Evolutionary conservation across 2,113 vertebrate genomes (phyloP), one percentile per base, ranked within the genome.

Genomic region (Paralichthys olivaceus): DNA sequence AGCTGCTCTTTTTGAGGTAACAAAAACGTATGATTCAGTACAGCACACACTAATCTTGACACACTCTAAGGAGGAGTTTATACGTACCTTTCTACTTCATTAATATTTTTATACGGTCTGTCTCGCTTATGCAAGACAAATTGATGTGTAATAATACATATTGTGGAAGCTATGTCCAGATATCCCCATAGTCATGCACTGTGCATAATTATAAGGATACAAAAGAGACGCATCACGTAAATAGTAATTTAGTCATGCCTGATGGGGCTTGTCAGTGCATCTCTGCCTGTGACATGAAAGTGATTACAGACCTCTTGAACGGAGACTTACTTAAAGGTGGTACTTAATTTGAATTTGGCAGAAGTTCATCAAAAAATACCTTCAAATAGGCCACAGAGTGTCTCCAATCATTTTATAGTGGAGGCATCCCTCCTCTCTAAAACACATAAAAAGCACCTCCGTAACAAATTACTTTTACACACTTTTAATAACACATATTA

Each of bases 301-400:
- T 25, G 13, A 65, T 64, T 32, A 49, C 20, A 68, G 66, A 40
- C 57, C 53, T 77, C 12, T 58, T 73, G 59, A 69, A 61, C 45
- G n/a, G 28, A 59, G 45, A 37, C 19, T 23, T 56, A 29, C 29
- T 56, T 56, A 69, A 58, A 65, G 28, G 14, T 72, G 57, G 45
- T 45, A 13, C 37, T n/a, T 76, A 58, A 56, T 61, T n/a, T 55
- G 37, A 57, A 56, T 61, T 61, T 65, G 45, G n/a, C 22, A 53
- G 43, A 70, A 2, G 53, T 54, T 19, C 59, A n/a, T 4, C 34
- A 1, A 26, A 32, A 76, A 49, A 23, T 26, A 9, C 28, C 19
- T 19, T 57, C 14, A 69, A 59, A 65, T 34, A 37, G 34, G 54
- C 73, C 20, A n/a, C 5, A 65, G 53, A 7, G 49, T n/a, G 49